Base-by-base conservation (phyloP, 2,888 invertebrate species). In the Stenoptilia bipunctidactyla region DNA sequence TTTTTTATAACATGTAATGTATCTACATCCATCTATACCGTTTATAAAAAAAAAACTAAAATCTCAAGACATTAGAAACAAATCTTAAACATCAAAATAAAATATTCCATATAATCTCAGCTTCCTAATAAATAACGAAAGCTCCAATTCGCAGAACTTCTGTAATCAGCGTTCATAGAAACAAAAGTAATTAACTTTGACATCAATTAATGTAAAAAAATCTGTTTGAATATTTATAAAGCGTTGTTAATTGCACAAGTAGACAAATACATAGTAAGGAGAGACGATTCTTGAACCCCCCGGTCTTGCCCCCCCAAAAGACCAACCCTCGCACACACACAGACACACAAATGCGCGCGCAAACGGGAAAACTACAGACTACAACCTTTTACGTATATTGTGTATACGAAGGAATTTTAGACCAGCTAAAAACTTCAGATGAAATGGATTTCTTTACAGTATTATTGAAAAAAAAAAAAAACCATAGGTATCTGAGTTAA, bases 241-340 rank as follows among this genome's bases (percentile, higher is more conserved):
- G 76, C 74, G 70, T 74, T 77, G 80, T 77, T 80, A 80, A 80
- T 80, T 80, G 80, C 80, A 77, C 80, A 77, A 80, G 73, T 75
- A 67, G 65, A 74, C 74, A 80, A 80, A 80, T 80, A 80, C 71
- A 55, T 52, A 54, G 63, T 53, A 64, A 70, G 73, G 75, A 72
- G 68, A 65, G 72, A 68, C 60, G 59, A 65, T 68, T 73, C 72
- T 67, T 69, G 58, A 63, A 62, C 65, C 63, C 57, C 54, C 52
- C 53, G 50, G 51, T 54, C 52, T 47, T 46, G 51, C 50, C 45
- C 57, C 49, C 56, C 57, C 68, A 74, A 77, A 77, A 79, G 77
- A 69, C 76, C 71, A 76, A 71, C 72, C 75, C 67, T 58, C 13
- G 50, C 44, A 42, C 49, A 47, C 55, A 53, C 70, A 67, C 65